phyloP scores from a whole-genome alignment of 2,888 invertebrate genomes.

The Drosophila siamana region DNA sequence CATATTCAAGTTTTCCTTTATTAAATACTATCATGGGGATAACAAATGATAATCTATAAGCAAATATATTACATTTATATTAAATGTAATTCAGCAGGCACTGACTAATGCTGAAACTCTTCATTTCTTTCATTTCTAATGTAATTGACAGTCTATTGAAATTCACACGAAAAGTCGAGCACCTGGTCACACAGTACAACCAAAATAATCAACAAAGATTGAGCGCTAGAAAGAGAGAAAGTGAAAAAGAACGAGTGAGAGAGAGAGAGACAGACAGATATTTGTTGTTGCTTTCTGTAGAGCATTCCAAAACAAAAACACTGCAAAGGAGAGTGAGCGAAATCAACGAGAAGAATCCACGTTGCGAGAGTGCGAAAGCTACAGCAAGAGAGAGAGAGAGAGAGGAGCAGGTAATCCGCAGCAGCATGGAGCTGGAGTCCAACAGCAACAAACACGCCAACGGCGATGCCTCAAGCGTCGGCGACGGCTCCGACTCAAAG shows the following conservation, averaged over 20 bases:
- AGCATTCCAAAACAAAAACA: constrained; percentile 25
- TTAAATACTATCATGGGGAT: no score
- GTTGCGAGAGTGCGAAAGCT: neutral
- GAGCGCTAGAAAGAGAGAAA: neutral
- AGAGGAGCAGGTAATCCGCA: no score
- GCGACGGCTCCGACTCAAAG: constrained; percentile 75
- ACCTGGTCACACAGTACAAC: constrained; percentile 76
- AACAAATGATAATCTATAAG: no score
- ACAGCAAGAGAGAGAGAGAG: constrained; percentile 1
- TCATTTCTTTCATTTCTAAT: constrained; percentile 4
- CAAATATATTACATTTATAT: neutral
- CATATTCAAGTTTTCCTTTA: no score
- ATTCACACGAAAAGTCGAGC: constrained; percentile 42
- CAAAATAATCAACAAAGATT: constrained; percentile 8
- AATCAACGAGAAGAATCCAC: constrained; percentile 9
- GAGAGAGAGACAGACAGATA: neutral
- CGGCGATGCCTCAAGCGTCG: constrained; percentile 30
- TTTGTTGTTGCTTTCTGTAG: constrained; percentile 2
- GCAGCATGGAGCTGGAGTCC: constrained; percentile 72
- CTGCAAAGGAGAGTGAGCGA: constrained; percentile 8
- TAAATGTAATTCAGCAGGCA: constrained; percentile 4
- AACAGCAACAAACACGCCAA: constrained; percentile 66
- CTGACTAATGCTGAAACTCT: constrained; percentile 24
- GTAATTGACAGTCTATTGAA: constrained; percentile 16
- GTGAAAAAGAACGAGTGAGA: no score